Evolutionary conservation across 2,888 invertebrate species (phyloP), one percentile per base, ranked within the genome.

Genomic region (Drosophila anomalipes): DNA sequence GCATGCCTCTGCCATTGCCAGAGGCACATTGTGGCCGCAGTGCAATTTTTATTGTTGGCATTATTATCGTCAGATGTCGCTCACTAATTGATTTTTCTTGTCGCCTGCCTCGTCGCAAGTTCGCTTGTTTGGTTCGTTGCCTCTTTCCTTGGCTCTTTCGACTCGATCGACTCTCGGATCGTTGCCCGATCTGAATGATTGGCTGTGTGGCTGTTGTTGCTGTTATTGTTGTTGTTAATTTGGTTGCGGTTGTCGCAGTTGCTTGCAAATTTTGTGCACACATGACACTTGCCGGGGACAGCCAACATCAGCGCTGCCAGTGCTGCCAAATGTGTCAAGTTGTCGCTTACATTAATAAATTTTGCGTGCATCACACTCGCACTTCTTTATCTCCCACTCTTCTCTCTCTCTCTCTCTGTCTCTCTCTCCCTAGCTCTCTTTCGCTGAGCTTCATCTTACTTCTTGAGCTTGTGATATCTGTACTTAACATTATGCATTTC

Each of bases 81-180:
- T 92, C 92, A 91, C 93, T 93, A 93, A 93, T 93, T 93, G 93
- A 93, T 93, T 93, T 93, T 93, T 92, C 93, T 93, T 93, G 93
- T 93, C 93, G 92, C 92, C 91, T 91, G 91, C 83, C 91, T 89
- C 82, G 91, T 77, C 77, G 78, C 67, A 39, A 58, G 78, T 73
- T 77, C 70, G 77, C 69, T 78, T 60, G 61, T 51, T 51, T 77
- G 51, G 52, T 60, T 71, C 54, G 62, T 44, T 58, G 41, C 39
- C 51, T 30, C 52, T 35, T 58, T 62, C 37, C 30, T 39, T 54
- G 41, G 32, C 35, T 65, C 22, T 30, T 52, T 54, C 39, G 57
- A 26, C 56, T 37, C 77, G 70, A 76, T 81, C 70, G 77, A 60
- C 51, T 58, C 76, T 56, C 74, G 74, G 79, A 86, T 73, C 81